phyloP scores from a whole-genome alignment of 1,140 invertebrate genomes.

The Cydia fagiglandana region DNA sequence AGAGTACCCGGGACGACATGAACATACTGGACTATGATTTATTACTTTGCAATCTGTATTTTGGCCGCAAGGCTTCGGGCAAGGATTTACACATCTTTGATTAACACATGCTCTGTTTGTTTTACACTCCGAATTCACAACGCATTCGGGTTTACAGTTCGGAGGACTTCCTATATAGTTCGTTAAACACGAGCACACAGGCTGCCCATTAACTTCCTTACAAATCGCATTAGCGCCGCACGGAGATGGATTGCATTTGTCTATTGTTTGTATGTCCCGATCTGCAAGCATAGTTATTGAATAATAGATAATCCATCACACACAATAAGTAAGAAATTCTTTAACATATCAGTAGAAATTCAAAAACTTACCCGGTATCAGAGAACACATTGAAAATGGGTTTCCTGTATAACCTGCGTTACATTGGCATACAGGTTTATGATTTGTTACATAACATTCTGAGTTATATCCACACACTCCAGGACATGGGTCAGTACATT shows the following conservation, averaged over 20 bases:
- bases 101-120: conserved; percentile 82
- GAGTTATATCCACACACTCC: conserved; percentile 90
- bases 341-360: conserved; percentile 11
- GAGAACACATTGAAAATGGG: conserved; percentile 83
- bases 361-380: conserved; percentile 55
- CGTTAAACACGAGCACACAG: conserved; percentile 82
- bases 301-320: conserved; percentile 21
- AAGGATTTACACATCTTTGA: conserved; percentile 83
- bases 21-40: conserved; percentile 81
- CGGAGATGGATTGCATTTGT: conserved; percentile 80
- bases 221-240: conserved; percentile 68
- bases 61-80: conserved; percentile 79
- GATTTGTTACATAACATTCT: conserved; percentile 88
- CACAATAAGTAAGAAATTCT: conserved; percentile 8
- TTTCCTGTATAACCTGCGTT: conserved; percentile 86
- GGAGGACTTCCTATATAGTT: conserved; percentile 81
- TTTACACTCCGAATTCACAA: conserved; percentile 83
- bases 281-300: conserved; percentile 50
- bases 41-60: conserved; percentile 80
- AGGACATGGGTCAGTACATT: conserved; percentile 90
- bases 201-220: conserved; percentile 71
- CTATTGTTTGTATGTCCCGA: conserved; percentile 50
- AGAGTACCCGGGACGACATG: conserved; percentile 79
- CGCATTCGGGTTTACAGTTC: conserved; percentile 82
- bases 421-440: conserved; percentile 89